A percentile compares a stretch with the other conserved stretches of the same genome.
Conservation (phyloP, 2,888 invertebrate species). For the Drosophila tanythrix region DNA sequence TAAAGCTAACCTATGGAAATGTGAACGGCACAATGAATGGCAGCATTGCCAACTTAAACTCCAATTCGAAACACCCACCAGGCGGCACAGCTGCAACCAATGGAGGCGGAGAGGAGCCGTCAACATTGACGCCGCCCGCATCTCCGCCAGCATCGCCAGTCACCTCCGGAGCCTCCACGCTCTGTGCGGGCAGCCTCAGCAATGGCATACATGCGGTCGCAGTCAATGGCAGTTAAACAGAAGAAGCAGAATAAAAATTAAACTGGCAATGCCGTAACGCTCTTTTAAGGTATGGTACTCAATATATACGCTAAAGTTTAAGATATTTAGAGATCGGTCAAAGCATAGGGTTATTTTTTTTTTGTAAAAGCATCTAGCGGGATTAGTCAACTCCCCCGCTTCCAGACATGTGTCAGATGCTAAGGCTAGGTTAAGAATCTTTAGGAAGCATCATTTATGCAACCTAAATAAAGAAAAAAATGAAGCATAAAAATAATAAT, state of each 20-base stretch:
- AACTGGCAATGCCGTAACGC: neutral
- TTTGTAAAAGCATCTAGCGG: constrained; percentile 3
- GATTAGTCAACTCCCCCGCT: neutral
- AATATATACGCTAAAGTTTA: constrained; percentile 38
- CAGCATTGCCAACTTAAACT: constrained; percentile 5
- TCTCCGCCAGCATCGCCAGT: constrained; percentile 80
- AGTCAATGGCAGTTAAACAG: constrained; percentile 82
- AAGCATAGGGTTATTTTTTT: constrained; percentile 29
- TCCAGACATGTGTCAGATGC: constrained; percentile 11
- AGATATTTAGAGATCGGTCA: constrained; percentile 22
- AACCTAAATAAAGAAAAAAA: neutral
- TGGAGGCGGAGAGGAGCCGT: constrained; percentile 51
- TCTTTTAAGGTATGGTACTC: constrained; percentile 29
- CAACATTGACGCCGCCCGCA: constrained; percentile 80
- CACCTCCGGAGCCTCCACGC: constrained; percentile 37
- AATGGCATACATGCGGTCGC: constrained; percentile 66
- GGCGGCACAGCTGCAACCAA: constrained; percentile 11
- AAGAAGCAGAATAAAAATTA: constrained; percentile 4
- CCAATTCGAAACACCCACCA: constrained; percentile 11
- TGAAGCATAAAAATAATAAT: constrained; percentile 3
- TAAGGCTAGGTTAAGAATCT: constrained; percentile 47
- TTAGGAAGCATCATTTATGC: constrained; percentile 21
- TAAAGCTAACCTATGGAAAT: constrained; percentile 23
- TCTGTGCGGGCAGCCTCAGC: constrained; percentile 53
- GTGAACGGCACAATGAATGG: constrained; percentile 8